Conservation (phyloP, 2,113 vertebrate genomes). For the Myrmophylax atrothorax region DNA sequence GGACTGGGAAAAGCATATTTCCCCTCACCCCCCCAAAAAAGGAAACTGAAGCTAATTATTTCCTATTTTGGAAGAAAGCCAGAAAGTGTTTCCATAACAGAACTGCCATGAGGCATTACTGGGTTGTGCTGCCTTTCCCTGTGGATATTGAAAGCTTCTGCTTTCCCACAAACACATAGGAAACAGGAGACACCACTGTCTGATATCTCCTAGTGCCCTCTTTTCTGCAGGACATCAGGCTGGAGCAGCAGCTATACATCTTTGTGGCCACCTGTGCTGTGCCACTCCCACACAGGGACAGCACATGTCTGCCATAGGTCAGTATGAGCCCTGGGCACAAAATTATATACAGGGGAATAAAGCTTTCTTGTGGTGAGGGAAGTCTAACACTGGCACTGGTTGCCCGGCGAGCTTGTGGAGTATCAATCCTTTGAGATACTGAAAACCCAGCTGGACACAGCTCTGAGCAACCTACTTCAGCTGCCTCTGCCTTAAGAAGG, state of each 20-base stretch:
- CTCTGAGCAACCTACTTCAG: neutral
- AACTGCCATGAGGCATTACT: rapidly evolving
- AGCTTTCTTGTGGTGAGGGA: neutral
- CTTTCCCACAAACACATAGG: neutral
- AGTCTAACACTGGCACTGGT: neutral
- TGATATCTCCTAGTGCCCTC: neutral
- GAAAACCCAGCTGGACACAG: neutral
- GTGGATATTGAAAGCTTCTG: neutral
- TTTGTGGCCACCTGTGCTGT: neutral
- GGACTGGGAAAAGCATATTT: neutral
- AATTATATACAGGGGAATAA: neutral
- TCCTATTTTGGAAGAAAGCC: neutral
- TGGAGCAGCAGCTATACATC: neutral
- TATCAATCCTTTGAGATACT: neutral
- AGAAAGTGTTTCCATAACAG: neutral
- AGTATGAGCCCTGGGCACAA: neutral
- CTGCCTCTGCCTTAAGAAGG: neutral
- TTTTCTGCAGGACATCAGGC: neutral
- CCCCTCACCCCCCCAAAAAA: rapidly evolving
- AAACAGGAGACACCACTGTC: neutral
- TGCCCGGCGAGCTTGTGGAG: neutral
- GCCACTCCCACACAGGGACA: neutral
- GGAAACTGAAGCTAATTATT: neutral
- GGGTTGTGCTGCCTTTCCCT: neutral
- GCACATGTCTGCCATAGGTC: neutral